A percentile compares a stretch with the other conserved stretches of the same genome.
Conservation (phyloP, 1,140 invertebrate genomes). For the Orchestia grillus region DNA sequence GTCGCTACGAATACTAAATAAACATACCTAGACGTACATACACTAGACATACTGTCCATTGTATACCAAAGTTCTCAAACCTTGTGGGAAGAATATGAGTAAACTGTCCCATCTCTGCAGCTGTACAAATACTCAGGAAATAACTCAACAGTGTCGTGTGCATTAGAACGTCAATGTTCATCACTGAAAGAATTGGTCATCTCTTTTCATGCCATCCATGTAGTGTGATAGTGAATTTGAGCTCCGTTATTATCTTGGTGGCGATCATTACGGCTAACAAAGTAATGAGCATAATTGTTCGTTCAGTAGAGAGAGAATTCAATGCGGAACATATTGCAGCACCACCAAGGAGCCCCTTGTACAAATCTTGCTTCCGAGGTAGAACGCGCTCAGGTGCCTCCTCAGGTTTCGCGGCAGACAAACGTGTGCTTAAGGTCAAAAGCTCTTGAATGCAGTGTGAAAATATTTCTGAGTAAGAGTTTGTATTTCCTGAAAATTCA, state of each 20-base stretch:
- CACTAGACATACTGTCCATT: too few species aligned
- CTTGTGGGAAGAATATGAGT: too few species aligned
- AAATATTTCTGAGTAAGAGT: not conserved
- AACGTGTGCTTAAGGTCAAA: not conserved
- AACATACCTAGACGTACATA: too few species aligned
- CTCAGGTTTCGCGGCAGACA: not conserved
- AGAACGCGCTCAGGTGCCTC: not conserved
- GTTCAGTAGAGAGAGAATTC: not conserved
- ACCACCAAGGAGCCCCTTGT: not conserved
- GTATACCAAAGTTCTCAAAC: too few species aligned
- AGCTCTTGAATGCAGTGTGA: not conserved
- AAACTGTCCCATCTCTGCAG: not conserved
- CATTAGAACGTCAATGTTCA: not conserved
- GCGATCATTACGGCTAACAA: not conserved
- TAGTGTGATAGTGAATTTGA: not conserved
- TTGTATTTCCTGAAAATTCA: not conserved
- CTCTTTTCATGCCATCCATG: not conserved
- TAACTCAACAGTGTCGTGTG: not conserved
- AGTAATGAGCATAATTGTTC: not conserved
- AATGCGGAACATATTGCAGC: not conserved
- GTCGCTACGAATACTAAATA: too few species aligned
- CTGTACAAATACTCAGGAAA: not conserved
- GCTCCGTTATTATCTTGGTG: not conserved
- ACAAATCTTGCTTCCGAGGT: not conserved
- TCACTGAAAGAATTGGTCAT: not conserved